Evolutionary conservation across 2,797 vertebrate species (phyloP), one percentile per base, ranked within the genome.

Genomic region (Aplochiton taeniatus): DNA sequence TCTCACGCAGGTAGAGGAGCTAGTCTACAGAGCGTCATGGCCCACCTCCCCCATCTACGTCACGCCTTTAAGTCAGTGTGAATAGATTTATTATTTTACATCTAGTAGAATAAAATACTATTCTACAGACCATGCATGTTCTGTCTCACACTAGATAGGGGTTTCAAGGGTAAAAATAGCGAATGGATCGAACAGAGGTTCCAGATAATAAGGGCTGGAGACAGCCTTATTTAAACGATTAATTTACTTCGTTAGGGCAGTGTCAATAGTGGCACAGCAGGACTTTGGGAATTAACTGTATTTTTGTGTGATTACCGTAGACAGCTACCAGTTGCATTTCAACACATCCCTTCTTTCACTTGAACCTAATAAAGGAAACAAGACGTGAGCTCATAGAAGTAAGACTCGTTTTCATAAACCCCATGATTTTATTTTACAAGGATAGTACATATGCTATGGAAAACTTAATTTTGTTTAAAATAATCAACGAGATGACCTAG

Each of bases 361-460:
- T 57, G 44, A 58, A 31, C 49, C 55, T 55, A 65, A 47, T 9
- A 57, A 16, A 6, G 61, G n/a, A 61, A 46, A 61, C 58, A 52
- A 50, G 48, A n/a, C n/a, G n/a, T n/a, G n/a, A n/a, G n/a, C n/a
- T n/a, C n/a, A n/a, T n/a, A n/a, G n/a, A 70, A 50, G 52, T 13
- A 19, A 60, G 18, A 59, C 7, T n/a, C 17, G 13, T 19, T 68
- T 68, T 66, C 61, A 82, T 82, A 85, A 85, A 90, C 86, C 65
- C 79, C n/a, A 58, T 68, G 73, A 72, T 79, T 91, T 92, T 89
- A 90, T 77, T 88, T 85, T 73, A 84, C 80, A 69, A 45, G 51
- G 85, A 62, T 78, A 83, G 87, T 89, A 90, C 85, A 81, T 72
- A 48, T 50, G 46, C 9, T 71, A n/a, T n/a, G 82, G 75, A 85